These are phyloP conservation scores for Electrona antarctica DNA, from an alignment of 2,113 vertebrate species.

Conservation along the genomic window DNA sequence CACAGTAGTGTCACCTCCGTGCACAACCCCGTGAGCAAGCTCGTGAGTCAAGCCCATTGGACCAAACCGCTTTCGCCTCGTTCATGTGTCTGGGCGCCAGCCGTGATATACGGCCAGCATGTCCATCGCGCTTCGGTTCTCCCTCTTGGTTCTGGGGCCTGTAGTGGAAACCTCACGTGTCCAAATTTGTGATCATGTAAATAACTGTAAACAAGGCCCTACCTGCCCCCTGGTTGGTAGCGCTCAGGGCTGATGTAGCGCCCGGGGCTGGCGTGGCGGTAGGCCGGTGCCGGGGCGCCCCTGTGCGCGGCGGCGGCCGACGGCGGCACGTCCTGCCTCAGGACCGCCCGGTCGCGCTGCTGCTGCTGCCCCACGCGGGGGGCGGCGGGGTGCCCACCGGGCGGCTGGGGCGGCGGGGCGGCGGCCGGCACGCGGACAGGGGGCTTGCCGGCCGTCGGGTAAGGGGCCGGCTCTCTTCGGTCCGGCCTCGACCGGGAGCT, in stretches of 20 bases:
- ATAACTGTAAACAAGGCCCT: no score
- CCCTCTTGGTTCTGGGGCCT: no score
- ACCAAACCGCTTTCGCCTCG: no score
- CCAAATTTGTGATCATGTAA: no score
- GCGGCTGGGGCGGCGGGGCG: slow-evolving; percentile 53
- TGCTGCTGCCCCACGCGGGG: slow-evolving; percentile 21
- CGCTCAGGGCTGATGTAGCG: slow-evolving; percentile 50
- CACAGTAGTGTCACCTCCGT: no score
- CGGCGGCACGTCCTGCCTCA: slow-evolving; percentile 85
- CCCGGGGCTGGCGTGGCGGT: slow-evolving; percentile 50
- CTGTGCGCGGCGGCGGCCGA: slow-evolving; percentile 71
- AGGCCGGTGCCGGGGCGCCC: slow-evolving; percentile 54
- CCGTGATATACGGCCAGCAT: no score
- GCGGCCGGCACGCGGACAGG: slow-evolving; percentile 54
- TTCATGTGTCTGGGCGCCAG: no score
- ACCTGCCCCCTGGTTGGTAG: not conserved
- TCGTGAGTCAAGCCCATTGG: no score
- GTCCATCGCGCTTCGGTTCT: no score
- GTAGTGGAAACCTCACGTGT: no score
- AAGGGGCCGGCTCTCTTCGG: slow-evolving; percentile 38
- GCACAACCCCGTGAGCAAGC: no score
- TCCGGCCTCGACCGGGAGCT: slow-evolving; percentile 45
- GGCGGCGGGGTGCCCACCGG: slow-evolving; percentile 61
- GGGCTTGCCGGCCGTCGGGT: slow-evolving; percentile 25
- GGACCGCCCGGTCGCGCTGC: slow-evolving; percentile 77